Conservation (phyloP, 2,797 vertebrate genomes). For the Tympanoctomys barrerae region DNA sequence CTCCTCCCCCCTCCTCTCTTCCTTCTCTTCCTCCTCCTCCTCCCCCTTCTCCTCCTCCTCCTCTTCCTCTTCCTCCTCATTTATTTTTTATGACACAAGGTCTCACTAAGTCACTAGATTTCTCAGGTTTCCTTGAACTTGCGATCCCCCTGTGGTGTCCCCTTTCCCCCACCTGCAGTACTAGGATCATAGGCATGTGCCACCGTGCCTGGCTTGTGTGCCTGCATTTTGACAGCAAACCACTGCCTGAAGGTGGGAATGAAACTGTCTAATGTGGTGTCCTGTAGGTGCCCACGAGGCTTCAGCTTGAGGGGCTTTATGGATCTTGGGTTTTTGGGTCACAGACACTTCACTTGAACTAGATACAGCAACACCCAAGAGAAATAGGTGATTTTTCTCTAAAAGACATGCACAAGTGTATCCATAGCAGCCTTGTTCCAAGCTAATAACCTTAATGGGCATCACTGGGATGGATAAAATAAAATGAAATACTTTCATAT, state of each 20-base stretch:
- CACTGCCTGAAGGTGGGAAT: background rate
- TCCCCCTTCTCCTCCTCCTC: too few relatives aligned
- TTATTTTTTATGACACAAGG: background rate
- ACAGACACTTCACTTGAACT: background rate
- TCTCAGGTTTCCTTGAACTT: background rate
- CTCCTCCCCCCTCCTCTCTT: too few relatives aligned
- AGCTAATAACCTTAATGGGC: constrained; percentile 14
- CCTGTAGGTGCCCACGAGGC: background rate
- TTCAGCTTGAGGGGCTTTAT: background rate
- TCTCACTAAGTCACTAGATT: background rate
- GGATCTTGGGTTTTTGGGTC: background rate
- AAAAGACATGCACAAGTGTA: background rate
- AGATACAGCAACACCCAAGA: background rate
- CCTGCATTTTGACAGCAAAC: background rate
- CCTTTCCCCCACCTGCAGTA: background rate
- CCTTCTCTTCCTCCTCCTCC: accelerated
- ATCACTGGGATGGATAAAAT: background rate
- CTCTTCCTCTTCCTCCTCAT: too few relatives aligned
- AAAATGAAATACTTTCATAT: background rate
- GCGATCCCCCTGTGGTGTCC: background rate
- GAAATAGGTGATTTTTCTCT: background rate
- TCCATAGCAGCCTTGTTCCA: background rate
- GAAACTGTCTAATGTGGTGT: background rate
- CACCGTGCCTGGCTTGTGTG: background rate
- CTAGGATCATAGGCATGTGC: background rate